A percentile compares a stretch with the other conserved stretches of the same genome.
Evolutionary conservation across 2,113 vertebrate species (phyloP).

Genomic region (Dicaeum eximium): DNA sequence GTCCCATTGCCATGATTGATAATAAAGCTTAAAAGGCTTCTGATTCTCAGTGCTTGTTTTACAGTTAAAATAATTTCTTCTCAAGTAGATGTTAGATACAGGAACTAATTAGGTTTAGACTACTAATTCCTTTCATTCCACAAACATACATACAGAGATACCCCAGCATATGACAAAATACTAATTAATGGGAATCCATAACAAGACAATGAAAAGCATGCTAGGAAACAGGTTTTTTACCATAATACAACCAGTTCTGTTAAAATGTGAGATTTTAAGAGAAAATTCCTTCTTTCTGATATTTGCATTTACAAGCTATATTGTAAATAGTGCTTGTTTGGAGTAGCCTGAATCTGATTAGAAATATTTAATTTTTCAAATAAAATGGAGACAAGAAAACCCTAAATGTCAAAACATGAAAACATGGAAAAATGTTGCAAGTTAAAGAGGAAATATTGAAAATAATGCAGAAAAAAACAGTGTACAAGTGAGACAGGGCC

Average conservation of each 20-base stretch:
- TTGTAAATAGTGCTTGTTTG: not conserved
- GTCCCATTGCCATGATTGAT: not conserved
- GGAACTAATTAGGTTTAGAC: not conserved
- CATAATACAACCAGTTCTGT: not conserved
- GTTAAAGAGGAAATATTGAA: not conserved
- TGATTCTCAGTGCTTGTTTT: not conserved
- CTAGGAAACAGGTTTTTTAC: not conserved
- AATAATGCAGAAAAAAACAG: not conserved
- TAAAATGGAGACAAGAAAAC: not conserved
- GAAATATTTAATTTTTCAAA: not conserved
- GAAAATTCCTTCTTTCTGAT: not conserved
- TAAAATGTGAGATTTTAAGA: conserved; percentile 12
- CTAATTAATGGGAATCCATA: not conserved
- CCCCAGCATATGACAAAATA: not conserved
- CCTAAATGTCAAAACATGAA: not conserved
- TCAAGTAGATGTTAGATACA: not conserved
- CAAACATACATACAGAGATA: not conserved
- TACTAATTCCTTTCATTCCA: not conserved
- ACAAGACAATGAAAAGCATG: not conserved
- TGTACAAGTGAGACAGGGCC: not conserved
- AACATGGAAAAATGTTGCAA: not conserved
- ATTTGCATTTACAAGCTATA: not conserved
- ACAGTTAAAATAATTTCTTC: not conserved
- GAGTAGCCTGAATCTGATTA: not conserved
- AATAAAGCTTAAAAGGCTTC: not conserved